phyloP scores from a whole-genome alignment of 2,888 invertebrate species.

The Alviniconcha strummeri region DNA sequence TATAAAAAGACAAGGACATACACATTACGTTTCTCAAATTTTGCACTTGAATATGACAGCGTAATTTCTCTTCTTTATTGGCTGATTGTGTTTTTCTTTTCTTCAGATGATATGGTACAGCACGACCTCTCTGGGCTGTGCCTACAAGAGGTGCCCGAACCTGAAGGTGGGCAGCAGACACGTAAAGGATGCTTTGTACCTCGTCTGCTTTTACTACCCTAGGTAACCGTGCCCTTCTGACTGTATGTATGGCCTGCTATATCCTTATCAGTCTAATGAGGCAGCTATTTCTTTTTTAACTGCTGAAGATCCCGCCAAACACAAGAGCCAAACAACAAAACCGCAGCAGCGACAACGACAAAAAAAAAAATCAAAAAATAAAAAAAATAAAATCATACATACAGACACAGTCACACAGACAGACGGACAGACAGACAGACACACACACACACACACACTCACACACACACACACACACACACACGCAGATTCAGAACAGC shows the following conservation, averaged over 20 bases:
- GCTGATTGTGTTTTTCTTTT: too few relatives aligned
- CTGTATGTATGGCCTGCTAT: too few relatives aligned
- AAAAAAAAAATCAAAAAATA: background rate
- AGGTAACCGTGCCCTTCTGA: slow-evolving; percentile 43
- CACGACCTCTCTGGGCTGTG: slow-evolving; percentile 56
- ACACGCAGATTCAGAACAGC: too few relatives aligned
- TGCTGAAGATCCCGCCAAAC: too few relatives aligned
- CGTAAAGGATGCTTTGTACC: slow-evolving; percentile 52
- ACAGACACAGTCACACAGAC: background rate
- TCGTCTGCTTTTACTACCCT: slow-evolving; percentile 62
- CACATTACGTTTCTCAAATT: too few relatives aligned
- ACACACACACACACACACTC: slow-evolving; percentile 4
- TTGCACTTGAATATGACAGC: too few relatives aligned
- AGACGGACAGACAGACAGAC: background rate
- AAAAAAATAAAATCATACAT: background rate
- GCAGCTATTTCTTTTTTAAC: too few relatives aligned
- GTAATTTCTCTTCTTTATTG: too few relatives aligned
- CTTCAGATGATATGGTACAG: slow-evolving; percentile 59
- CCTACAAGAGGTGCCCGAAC: slow-evolving; percentile 38
- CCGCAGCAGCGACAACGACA: too few relatives aligned
- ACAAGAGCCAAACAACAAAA: too few relatives aligned
- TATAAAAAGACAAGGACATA: background rate
- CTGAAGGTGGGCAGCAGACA: slow-evolving; percentile 31
- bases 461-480: too few relatives aligned
- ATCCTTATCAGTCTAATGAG: too few relatives aligned